Conservation (phyloP, 2,888 invertebrate species). For the Cephus spinipes region DNA sequence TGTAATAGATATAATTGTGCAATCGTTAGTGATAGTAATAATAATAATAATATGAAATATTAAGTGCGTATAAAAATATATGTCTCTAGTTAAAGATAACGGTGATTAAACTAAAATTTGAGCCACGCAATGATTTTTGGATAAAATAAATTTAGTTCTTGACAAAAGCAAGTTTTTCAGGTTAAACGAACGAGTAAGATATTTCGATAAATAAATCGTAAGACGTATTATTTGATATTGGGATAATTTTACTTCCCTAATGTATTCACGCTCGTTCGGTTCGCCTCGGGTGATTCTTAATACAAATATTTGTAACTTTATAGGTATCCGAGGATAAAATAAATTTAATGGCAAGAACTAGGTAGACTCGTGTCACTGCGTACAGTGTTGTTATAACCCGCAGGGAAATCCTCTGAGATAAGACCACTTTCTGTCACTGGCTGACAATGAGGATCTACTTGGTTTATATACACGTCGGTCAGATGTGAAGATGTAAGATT, state of each 20-base stretch:
- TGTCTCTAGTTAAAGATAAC: not conserved
- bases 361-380: not conserved
- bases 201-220: not conserved
- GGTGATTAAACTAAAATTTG: not conserved
- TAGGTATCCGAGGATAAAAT: constrained; percentile 15
- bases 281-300: not conserved
- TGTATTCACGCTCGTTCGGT: not conserved
- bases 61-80: not conserved
- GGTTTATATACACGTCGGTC: constrained; percentile 14
- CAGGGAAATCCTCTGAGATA: constrained; percentile 20
- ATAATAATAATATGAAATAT: not conserved
- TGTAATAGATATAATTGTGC: not conserved
- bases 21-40: not conserved
- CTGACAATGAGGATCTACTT: constrained; percentile 17
- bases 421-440: constrained; percentile 21
- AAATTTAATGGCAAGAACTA: constrained; percentile 16
- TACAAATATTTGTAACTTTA: constrained; percentile 24
- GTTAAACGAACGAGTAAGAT: not conserved
- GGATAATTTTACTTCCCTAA: not conserved
- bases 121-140: not conserved
- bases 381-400: not conserved
- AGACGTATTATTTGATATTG: not conserved
- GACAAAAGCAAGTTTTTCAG: not conserved
- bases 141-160: not conserved
- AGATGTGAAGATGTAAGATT: not conserved